A percentile compares a stretch with the other conserved stretches of the same genome.
Conservation (phyloP, 1,140 invertebrate species). For the Micrasema longulum region DNA sequence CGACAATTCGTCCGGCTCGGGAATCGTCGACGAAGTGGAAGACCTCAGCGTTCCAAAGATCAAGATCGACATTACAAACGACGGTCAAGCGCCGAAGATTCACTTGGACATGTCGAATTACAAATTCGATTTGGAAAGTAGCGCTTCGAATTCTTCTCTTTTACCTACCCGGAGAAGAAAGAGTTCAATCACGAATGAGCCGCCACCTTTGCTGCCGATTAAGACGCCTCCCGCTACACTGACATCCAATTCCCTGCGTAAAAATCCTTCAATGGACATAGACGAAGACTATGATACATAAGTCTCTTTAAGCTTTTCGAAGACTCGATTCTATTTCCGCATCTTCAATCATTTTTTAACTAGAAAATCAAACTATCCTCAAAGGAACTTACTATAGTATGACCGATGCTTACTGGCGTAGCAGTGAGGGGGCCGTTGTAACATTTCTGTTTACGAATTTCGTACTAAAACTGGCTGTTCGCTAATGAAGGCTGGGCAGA, state of each 20-base stretch:
- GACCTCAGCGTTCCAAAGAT: slow-evolving; percentile 7
- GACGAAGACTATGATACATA: slow-evolving; percentile 55
- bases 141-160: not conserved
- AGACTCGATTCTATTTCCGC: too few relatives aligned
- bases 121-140: too few relatives aligned
- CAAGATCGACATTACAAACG: not conserved
- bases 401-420: too few relatives aligned
- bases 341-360: too few relatives aligned
- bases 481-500: too few relatives aligned
- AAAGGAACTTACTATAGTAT: too few relatives aligned
- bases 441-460: too few relatives aligned
- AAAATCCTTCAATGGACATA: slow-evolving; percentile 1
- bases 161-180: slow-evolving; percentile 14
- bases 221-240: not conserved
- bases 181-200: slow-evolving; percentile 37
- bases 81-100: slow-evolving; percentile 1
- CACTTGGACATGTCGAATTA: slow-evolving; percentile 15
- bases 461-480: too few relatives aligned
- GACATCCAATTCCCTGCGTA: slow-evolving; percentile 6
- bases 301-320: not conserved
- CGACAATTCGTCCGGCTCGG: not conserved
- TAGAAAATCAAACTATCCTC: too few relatives aligned
- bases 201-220: slow-evolving; percentile 47
- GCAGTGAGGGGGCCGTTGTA: too few relatives aligned
- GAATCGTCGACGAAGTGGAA: not conserved